These are phyloP conservation scores for Epicauta chinensis DNA, from an alignment of 1,140 invertebrate genomes.

Conservation along the genomic window DNA sequence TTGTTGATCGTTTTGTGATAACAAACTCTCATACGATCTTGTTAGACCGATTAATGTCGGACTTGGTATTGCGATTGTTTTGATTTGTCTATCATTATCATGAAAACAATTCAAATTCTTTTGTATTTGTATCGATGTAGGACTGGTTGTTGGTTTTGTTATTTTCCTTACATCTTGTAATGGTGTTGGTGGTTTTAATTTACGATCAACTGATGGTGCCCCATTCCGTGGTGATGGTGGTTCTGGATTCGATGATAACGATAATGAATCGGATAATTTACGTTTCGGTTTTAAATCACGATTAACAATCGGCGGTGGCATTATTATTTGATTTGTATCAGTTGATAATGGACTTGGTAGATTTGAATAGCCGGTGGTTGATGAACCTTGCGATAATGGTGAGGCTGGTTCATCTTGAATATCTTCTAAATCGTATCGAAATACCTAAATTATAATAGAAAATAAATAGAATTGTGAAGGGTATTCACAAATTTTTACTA, in stretches of 20 bases:
- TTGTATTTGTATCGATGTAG: background rate
- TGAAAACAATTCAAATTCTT: background rate
- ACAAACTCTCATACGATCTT: constrained; percentile 29
- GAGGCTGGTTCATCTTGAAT: constrained; percentile 46
- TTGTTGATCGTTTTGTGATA: constrained; percentile 22
- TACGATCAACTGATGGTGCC: constrained; percentile 41
- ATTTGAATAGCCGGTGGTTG: constrained; percentile 52
- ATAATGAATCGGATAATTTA: constrained; percentile 52
- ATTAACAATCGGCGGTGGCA: constrained; percentile 65
- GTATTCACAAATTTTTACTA: too few species aligned
- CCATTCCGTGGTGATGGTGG: constrained; percentile 43
- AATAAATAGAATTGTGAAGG: background rate
- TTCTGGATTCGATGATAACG: constrained; percentile 43
- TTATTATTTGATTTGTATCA: constrained; percentile 39
- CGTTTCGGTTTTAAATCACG: constrained; percentile 70
- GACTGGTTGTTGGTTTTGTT: background rate
- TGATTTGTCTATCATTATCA: background rate
- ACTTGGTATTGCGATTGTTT: constrained; percentile 43
- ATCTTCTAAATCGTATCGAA: constrained; percentile 54
- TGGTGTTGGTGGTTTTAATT: constrained; percentile 38
- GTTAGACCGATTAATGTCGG: constrained; percentile 42
- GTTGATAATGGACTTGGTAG: constrained; percentile 50
- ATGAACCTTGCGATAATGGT: constrained; percentile 49
- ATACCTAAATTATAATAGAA: constrained; percentile 36
- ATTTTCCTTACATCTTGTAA: constrained; percentile 27